Conservation (phyloP, 2,797 vertebrate species). For the Morelia viridis region DNA sequence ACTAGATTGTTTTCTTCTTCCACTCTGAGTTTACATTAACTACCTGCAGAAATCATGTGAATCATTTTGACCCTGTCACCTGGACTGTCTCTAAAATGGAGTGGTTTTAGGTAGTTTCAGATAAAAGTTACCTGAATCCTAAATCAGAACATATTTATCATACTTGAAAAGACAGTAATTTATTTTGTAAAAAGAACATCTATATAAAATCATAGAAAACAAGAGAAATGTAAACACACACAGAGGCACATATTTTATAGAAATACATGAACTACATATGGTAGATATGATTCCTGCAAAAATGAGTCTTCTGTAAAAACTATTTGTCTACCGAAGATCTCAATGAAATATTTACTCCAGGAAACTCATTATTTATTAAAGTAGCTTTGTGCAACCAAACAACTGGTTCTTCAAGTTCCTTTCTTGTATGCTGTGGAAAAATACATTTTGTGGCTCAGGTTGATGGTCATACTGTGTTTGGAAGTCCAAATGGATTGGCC, state of each 20-base stretch:
- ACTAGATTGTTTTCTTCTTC: neutral
- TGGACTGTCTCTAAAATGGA: neutral
- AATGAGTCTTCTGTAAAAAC: neutral
- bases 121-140: neutral
- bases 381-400: neutral
- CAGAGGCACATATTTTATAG: neutral
- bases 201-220: neutral
- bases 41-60: neutral
- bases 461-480: neutral
- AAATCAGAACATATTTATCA: neutral
- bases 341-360: neutral
- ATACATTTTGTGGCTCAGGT: neutral
- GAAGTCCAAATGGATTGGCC: neutral
- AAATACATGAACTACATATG: neutral
- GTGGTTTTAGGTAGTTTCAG: neutral
- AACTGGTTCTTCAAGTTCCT: neutral
- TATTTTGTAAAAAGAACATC: neutral
- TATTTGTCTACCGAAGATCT: neutral
- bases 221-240: neutral
- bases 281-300: neutral
- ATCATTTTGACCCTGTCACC: neutral
- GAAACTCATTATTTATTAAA: neutral
- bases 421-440: neutral
- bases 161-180: neutral
- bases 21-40: neutral